Evolutionary conservation across 1,140 invertebrate genomes (phyloP).

Genomic region (Drosophila teissieri): DNA sequence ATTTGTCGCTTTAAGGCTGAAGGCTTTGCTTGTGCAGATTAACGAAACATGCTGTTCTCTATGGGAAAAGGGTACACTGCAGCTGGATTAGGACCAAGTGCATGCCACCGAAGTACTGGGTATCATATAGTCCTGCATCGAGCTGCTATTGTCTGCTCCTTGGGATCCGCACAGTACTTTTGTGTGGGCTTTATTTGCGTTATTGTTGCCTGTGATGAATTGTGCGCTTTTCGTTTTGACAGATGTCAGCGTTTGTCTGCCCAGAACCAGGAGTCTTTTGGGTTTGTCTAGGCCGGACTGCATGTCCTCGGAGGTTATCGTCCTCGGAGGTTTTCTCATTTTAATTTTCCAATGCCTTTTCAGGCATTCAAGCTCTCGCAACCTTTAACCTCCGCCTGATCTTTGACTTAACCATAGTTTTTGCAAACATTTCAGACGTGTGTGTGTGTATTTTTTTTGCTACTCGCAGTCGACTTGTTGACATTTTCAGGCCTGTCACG

Average conservation of each 20-base stretch:
- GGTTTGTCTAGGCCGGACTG: conserved; percentile 44
- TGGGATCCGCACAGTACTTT: conserved; percentile 7
- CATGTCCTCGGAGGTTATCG: conserved; percentile 49
- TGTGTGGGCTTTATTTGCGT: conserved; percentile 37
- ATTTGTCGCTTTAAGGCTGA: conserved; percentile 50
- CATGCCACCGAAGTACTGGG: neutral
- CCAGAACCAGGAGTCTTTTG: conserved; percentile 17
- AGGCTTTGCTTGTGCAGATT: conserved; percentile 5
- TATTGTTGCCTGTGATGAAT: conserved; percentile 79
- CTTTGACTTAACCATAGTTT: conserved; percentile 25
- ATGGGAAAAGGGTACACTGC: neutral
- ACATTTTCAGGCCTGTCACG: conserved; percentile 61
- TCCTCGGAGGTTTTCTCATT: conserved; percentile 26
- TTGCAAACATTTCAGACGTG: conserved; percentile 1
- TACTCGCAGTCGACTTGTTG: conserved; percentile 48
- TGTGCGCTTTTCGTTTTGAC: conserved; percentile 74
- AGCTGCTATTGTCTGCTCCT: conserved; percentile 6
- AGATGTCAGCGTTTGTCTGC: conserved; percentile 79
- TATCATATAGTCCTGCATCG: conserved; percentile 8
- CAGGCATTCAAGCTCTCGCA: conserved; percentile 17
- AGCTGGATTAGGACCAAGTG: no score
- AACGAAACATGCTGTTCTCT: no score
- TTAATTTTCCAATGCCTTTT: conserved; percentile 6
- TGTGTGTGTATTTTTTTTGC: neutral
- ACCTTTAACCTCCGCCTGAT: conserved; percentile 39